Evolutionary conservation across 2,113 vertebrate species (phyloP), one percentile per base, ranked within the genome.

Genomic region (Forbesichthys agassizii): DNA sequence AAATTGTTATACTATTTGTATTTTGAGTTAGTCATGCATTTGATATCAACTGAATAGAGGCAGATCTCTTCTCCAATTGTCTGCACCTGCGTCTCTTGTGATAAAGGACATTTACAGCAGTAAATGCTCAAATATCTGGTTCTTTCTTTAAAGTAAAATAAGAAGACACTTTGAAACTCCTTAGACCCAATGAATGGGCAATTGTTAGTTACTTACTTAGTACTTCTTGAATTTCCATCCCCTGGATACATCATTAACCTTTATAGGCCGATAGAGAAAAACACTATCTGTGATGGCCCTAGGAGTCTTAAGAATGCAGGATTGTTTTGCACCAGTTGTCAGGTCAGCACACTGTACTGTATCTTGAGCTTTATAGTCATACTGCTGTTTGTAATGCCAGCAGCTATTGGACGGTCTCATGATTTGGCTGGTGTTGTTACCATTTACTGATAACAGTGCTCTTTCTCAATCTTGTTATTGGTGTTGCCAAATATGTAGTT

Each of bases 21-120:
- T 42, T 64, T 71, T 61, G 12, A 70, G 65, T 42, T n/a, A 64
- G 60, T 68, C 12, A 74, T 68, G 46, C 20, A 51, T 56, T 69
- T 63, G 64, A 52, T 48, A 49, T 14, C 65, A 61, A 49, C 1
- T 59, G 57, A 63, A 46, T 12, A 33, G 36, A 66, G 27, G 27
- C 20, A 53, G 20, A 57, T 10, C 6, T 47, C 57, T 18, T 33
- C 51, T 46, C 42, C 27, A 11, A 65, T 71, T 63, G 60, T 68
- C 55, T 54, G 49, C 52, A 27, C 59, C 5, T 57, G 57, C 42
- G 56, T n/a, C 53, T 42, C 36, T 42, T 42, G 36, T 4, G 36
- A 42, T 42, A 42, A 42, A 42, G 36, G 36, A 42, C 36, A 42
- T 42, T 42, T 42, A 42, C 7, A 42, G 54, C 65, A 59, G 10